A percentile compares a stretch with the other conserved stretches of the same genome.
Evolutionary conservation across 2,797 vertebrate genomes (phyloP).

Genomic region (Darevskia nairensis): DNA sequence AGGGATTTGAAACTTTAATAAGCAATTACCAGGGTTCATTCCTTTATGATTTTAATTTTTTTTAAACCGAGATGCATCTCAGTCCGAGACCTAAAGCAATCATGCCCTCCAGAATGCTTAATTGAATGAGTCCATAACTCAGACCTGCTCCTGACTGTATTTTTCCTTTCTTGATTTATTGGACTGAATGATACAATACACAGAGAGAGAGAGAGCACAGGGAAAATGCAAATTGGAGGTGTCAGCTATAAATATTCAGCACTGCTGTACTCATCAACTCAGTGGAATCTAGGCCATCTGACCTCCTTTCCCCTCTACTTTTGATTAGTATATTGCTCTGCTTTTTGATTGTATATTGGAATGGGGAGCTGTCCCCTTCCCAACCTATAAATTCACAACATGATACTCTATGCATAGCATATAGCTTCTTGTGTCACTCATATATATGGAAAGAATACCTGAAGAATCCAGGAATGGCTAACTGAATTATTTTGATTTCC

Average conservation of each 20-base stretch:
- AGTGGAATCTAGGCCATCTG: not conserved
- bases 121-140: constrained; percentile 70
- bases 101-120: constrained; percentile 72
- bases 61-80: constrained; percentile 73
- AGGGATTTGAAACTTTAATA: constrained; percentile 80
- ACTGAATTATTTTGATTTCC: constrained; percentile 58
- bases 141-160: constrained; percentile 60
- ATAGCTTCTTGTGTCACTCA: not conserved
- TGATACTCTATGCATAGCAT: constrained; percentile 10
- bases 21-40: constrained; percentile 78
- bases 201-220: constrained; percentile 36
- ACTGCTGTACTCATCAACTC: constrained; percentile 32
- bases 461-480: constrained; percentile 35
- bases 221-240: constrained; percentile 60
- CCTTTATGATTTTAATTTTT: constrained; percentile 77
- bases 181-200: constrained; percentile 57
- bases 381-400: constrained; percentile 43
- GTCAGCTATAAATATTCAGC: constrained; percentile 32
- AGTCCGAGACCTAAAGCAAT: constrained; percentile 74
- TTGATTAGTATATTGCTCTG: constrained; percentile 24
- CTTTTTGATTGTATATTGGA: not conserved
- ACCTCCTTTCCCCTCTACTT: not conserved
- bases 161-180: constrained; percentile 72
- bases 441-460: constrained; percentile 14
- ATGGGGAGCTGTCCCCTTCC: accelerated